Base-by-base conservation (phyloP, 2,113 vertebrate genomes). In the Bos javanicus region DNA sequence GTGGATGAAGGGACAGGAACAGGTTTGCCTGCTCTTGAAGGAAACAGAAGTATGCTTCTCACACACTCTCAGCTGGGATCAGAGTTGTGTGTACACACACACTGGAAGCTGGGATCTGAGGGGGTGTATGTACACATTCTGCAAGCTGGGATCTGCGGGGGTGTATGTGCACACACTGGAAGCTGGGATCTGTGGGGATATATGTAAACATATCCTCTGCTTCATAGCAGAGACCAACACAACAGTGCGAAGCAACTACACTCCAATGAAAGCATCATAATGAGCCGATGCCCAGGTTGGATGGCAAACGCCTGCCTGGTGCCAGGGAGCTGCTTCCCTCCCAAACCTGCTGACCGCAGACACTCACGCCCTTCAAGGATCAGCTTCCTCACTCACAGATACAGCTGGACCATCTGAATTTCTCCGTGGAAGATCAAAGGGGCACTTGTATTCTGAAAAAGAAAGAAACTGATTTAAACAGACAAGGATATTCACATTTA, bases 21-120 rank as follows among this genome's bases (percentile, higher is more conserved):
- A 71, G 71, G 50, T 39, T 39, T 96, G 23, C 83, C 67, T 91
- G 43, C 21, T 87, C 46, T 95, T 87, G 17, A n/a, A 17, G 52
- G 43, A 46, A 46, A n/a, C 14, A 74, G n/a, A 6, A 48, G 82
- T 30, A 43, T 23, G 10, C 26, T 28, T 25, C 9, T 89, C 21
- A 59, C 7, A n/a, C 3, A 4, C 57, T 6, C 56, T 6, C 1
- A 21, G 54, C 54, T 56, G 19, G 54, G 54, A 54, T 54, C 52
- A 2, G 52, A 4, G 14, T 5, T 17, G 5, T 54, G 6, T 54
- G 16, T 54, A 17, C 52, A 54, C 52, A 54, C 52, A 17, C 57
- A 12, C 57, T 4, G 56, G 23, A 57, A 19, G 56, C 56, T 57
- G 23, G 56, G 8, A 2, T 59, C 57, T 59, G 57, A 59, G 57